Conservation (phyloP, 2,113 vertebrate genomes). For the Ctenomys sociabilis region DNA sequence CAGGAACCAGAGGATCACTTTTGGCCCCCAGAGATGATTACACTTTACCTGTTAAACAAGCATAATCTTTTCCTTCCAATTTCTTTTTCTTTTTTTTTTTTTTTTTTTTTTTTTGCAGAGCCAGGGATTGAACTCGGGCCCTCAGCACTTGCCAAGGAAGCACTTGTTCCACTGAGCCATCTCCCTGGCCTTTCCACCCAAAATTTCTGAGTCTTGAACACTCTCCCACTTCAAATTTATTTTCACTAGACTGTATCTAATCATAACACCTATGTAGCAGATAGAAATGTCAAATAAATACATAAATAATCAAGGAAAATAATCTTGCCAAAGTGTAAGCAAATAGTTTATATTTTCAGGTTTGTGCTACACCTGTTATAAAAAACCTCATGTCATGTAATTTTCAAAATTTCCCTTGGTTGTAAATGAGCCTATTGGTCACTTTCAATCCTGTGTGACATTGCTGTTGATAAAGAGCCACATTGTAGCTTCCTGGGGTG, state of each 20-base stretch:
- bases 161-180: no score
- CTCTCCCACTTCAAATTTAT: slow-evolving; percentile 41
- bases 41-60: slow-evolving; percentile 24
- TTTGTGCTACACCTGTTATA: neutral
- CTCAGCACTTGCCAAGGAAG: no score
- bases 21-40: neutral
- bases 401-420: neutral
- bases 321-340: neutral
- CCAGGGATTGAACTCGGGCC: no score
- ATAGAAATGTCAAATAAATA: neutral
- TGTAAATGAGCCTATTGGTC: neutral
- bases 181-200: no score
- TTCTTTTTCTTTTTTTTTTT: no score
- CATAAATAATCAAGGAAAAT: neutral
- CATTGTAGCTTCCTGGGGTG: neutral
- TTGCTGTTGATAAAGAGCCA: neutral
- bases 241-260: neutral
- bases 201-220: neutral
- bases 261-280: neutral
- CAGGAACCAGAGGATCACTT: neutral
- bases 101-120: no score
- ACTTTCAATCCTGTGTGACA: neutral
- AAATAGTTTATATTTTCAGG: neutral
- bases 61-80: neutral
- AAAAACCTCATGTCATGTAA: neutral